These are phyloP conservation scores for Aramus guarauna DNA, from an alignment of 2,113 vertebrate genomes.

Conservation along the genomic window DNA sequence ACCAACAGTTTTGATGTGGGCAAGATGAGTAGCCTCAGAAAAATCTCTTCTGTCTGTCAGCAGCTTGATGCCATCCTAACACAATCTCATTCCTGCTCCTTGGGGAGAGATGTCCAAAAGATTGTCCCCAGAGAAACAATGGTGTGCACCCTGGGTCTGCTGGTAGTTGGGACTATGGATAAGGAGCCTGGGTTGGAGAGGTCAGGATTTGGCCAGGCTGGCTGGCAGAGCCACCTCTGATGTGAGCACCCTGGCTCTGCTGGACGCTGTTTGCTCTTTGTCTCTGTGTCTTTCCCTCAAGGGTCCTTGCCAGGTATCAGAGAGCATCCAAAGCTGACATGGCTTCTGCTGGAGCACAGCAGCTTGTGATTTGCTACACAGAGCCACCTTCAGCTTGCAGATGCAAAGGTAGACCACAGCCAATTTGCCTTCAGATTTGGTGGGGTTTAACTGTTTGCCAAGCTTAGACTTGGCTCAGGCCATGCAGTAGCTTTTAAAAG, in stretches of 20 bases:
- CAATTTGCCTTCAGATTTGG: neutral
- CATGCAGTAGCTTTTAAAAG: neutral
- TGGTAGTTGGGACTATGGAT: neutral
- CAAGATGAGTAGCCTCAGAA: neutral
- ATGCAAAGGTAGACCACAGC: neutral
- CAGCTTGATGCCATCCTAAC: neutral
- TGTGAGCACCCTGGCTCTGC: neutral
- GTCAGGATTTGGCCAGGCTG: neutral
- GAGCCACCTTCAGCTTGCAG: neutral
- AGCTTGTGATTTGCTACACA: neutral
- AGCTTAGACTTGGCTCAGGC: neutral
- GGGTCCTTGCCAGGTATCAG: neutral
- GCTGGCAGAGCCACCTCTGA: neutral
- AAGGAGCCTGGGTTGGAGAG: neutral
- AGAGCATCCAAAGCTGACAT: neutral
- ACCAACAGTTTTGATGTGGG: neutral
- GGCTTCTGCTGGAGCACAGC: neutral
- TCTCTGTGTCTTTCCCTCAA: accelerated
- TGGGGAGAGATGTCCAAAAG: neutral
- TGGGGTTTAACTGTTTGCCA: neutral
- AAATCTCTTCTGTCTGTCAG: neutral
- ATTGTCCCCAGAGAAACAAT: neutral
- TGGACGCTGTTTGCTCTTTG: neutral
- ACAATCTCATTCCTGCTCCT: neutral
- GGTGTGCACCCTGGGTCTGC: neutral